Conservation (phyloP, 2,113 vertebrate species). For the Neodon shergylaensis region DNA sequence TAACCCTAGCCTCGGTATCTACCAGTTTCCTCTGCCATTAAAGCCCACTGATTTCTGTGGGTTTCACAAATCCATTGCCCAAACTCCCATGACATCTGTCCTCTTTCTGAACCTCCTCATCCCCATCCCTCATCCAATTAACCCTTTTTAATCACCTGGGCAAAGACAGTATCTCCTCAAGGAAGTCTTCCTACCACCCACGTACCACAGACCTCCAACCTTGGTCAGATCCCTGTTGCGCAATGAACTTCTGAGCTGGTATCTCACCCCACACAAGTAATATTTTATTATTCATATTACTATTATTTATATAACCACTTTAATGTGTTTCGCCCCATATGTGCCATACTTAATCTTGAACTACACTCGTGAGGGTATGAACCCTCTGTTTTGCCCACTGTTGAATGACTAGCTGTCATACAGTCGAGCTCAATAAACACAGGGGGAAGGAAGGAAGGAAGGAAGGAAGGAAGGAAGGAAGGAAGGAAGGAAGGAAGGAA, state of each 20-base stretch:
- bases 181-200: background rate
- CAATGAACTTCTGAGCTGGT: background rate
- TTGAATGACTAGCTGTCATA: background rate
- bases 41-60: background rate
- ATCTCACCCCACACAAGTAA: background rate
- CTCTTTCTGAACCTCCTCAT: background rate
- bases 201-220: background rate
- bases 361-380: background rate
- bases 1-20: background rate
- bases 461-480: background rate
- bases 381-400: background rate
- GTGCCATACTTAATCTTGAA: background rate
- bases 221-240: background rate
- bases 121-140: background rate
- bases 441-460: background rate
- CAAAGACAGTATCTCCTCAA: background rate
- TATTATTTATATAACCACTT: background rate
- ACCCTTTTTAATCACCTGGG: background rate
- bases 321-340: background rate
- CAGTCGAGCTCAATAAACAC: background rate
- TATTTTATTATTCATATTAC: background rate
- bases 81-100: background rate
- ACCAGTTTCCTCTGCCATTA: background rate
- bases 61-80: background rate
- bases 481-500: background rate